Evolutionary conservation across 2,888 invertebrate genomes (phyloP), one percentile per base, ranked within the genome.

Genomic region (Corbicula japonica): DNA sequence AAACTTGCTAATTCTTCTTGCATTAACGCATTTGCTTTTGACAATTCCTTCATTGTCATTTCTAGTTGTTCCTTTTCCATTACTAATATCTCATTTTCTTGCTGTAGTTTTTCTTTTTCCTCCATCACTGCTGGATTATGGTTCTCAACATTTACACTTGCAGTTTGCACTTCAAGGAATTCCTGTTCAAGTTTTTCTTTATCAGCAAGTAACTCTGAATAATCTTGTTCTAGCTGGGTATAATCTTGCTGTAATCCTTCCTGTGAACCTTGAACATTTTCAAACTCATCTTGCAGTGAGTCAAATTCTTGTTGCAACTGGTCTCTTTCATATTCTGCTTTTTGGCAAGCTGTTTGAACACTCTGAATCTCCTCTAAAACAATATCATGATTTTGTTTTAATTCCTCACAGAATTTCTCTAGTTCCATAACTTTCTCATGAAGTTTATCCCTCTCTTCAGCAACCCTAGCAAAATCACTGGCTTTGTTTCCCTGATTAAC

Each of bases 311-410:
- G 86, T 44, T 85, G 85, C n/a, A 83, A 69, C 44, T 85, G 83
- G 50, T 86, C 86, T 28, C 80, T 56, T 30, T 88, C 87, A 60
- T 66, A 71, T 52, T 87, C 84, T 1, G 83, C 28, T 10, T 76
- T 72, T 34, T 71, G 76, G 34, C 52, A 54, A n/a, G 54, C 38
- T 23, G 79, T 72, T 46, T 87, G 89, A 62, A 90, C 68, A 74
- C 88, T 91, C 79, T 91, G 88, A 60, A 91, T 86, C 65, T 91
- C 91, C 61, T 89, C 90, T 56, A 90, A 63, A 12, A 91, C 87
- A 34, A 90, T 87, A 38, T 87, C 89, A 77, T 91, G 89, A 71
- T 91, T 89, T 50, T 88, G 86, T 77, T 89, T 86, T 18, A 89
- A 58, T 38, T 80, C 72, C 28, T 82, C 75, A 63, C 76, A 81